Evolutionary conservation across 1,140 invertebrate species (phyloP), one percentile per base, ranked within the genome.

Genomic region (Diabrotica undecimpunctata): DNA sequence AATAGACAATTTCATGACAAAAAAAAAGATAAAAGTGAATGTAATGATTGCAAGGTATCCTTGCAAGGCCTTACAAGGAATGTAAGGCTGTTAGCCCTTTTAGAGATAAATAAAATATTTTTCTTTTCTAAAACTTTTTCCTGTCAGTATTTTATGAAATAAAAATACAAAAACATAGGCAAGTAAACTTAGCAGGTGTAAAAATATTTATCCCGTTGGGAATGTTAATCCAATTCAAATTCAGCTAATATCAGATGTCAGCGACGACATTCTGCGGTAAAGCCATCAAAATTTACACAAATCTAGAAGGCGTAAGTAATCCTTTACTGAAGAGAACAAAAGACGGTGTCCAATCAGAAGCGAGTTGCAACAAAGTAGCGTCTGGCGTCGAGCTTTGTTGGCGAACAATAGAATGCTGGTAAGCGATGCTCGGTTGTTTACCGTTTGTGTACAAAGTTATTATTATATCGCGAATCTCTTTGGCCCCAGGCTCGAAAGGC

Each of bases 321-420:
- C 68, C 69, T 65, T 61, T 64, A 74, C 66, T 65, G 68, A 71
- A 74, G 71, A 70, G 71, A 72, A 74, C 73, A 74, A 74, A 74
- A 74, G 73, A 74, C 71, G 66, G 54, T 64, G 67, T 66, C 72
- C 71, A 72, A 74, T 74, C 72, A 74, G 66, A 52, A 68, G 56
- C 58, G 66, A 71, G 69, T 67, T 64, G 69, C 59, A 71, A 72
- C 73, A 74, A 72, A 74, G 72, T 71, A 72, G 68, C 71, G 73
- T 72, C 73, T 74, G 73, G 73, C 73, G 73, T 74, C 68, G 67
- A 64, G 61, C 57, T 74, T 74, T 74, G 73, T 74, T 71, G 71
- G 35, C 60, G 64, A 74, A 74, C 73, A 74, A 72, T 72, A 63
- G 67, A 67, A 67, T 63, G 68, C 67, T 67, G 65, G 67, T 72